Percentiles rank a stretch among this genome's conserved stretches.
Conservation (phyloP, 1,140 invertebrate species). For the Frieseomelitta varia region DNA sequence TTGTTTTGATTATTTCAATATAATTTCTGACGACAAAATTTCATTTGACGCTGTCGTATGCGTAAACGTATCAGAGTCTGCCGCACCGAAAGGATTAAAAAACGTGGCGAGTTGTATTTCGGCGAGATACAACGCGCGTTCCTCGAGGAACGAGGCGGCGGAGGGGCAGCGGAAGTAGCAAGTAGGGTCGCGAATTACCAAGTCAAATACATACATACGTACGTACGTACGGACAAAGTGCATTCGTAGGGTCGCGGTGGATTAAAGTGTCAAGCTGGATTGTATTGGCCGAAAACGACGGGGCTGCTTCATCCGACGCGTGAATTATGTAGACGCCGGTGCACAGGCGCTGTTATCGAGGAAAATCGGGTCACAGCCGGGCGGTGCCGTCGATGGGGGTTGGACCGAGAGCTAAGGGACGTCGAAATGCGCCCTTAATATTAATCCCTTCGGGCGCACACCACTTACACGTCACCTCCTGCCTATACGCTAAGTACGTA, state of each 20-base stretch:
- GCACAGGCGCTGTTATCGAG: slow-evolving; percentile 52
- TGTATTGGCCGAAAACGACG: slow-evolving; percentile 58
- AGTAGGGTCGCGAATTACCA: slow-evolving; percentile 31
- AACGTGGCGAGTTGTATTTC: not conserved
- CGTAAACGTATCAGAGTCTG: too few species aligned
- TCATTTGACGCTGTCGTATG: too few species aligned
- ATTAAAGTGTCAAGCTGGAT: slow-evolving; percentile 52
- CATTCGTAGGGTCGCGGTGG: slow-evolving; percentile 55
- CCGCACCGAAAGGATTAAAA: not conserved
- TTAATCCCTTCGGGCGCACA: slow-evolving; percentile 60
- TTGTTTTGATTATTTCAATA: too few species aligned
- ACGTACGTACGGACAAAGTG: slow-evolving; percentile 1
- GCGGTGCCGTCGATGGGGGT: slow-evolving; percentile 41
- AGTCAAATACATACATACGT: slow-evolving; percentile 34
- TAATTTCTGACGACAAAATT: too few species aligned
- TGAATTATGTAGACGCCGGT: slow-evolving; percentile 62
- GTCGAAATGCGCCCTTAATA: slow-evolving; percentile 67
- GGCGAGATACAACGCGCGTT: not conserved
- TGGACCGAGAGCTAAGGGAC: slow-evolving; percentile 45
- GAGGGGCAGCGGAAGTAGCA: too few species aligned
- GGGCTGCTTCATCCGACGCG: slow-evolving; percentile 45
- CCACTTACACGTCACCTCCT: slow-evolving; percentile 42
- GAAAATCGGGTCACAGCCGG: slow-evolving; percentile 57
- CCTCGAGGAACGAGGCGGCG: too few species aligned
- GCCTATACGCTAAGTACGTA: slow-evolving; percentile 34